Evolutionary conservation across 2,888 invertebrate genomes (phyloP), one percentile per base, ranked within the genome.

Genomic region (Phengaris alcon): DNA sequence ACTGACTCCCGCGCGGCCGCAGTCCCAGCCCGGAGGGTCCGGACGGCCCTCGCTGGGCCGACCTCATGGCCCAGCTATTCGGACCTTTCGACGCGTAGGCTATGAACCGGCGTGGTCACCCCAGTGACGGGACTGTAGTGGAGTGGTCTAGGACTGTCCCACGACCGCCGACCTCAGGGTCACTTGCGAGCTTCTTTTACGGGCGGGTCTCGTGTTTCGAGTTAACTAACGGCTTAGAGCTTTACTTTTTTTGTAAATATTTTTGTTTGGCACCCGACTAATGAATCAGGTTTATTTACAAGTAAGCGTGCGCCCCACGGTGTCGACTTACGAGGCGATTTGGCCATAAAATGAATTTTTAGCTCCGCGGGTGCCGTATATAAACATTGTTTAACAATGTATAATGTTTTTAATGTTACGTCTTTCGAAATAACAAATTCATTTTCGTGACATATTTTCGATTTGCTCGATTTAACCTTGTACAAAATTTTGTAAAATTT

Each of bases 1-100:
- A 77, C 75, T 74, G 77, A 73, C 75, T 77, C 73, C 79, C 68
- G 77, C 75, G 76, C 76, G 73, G 76, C 73, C 76, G 77, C 74
- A 77, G 74, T 76, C 75, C 52, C 76, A 52, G 64, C 69, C 68
- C 77, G 75, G 68, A 64, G 75, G 68, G 57, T 57, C 69, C 70
- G 10, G 74, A 52, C 52, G 68, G 59, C 22, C 13, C 48, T 12
- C 46, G 68, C 59, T 57, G 68, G 68, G 68, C 51, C 70, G 70
- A 70, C 52, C 51, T 64, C 35, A 64, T 64, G 64, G 64, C 64
- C 35, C 35, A 12, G 64, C 64, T 64, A 35, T 64, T 64, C 44
- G 64, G 44, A 12, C 64, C 52, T 3, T 48, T 48, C 48, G 52
- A 52, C 52, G 52, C 52, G 52, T 52, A 52, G 52, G 7, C 52